Evolutionary conservation across 2,888 invertebrate species (phyloP).

Genomic region (Thereva unica): DNA sequence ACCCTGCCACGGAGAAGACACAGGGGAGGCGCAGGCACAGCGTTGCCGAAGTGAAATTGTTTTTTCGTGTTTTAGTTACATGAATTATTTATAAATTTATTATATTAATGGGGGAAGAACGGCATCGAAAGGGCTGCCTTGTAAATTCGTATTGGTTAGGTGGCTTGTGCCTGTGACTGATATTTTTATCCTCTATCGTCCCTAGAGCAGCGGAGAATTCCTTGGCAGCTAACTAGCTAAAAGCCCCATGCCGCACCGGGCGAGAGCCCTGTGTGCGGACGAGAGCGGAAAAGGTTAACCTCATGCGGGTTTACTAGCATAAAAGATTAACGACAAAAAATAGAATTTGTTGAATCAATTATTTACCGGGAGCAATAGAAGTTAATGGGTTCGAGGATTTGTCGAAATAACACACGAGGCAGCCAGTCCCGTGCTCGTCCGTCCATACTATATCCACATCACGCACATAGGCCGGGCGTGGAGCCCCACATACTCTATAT

Average conservation of each 20-base stretch:
- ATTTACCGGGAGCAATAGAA: slow-evolving; percentile 42
- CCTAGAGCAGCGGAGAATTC: slow-evolving; percentile 1
- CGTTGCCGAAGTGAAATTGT: slow-evolving; percentile 42
- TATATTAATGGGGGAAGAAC: slow-evolving; percentile 45
- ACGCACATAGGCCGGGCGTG: neutral
- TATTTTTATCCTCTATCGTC: slow-evolving; percentile 12
- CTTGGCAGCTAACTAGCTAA: slow-evolving; percentile 29
- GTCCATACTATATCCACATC: neutral
- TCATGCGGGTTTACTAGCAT: slow-evolving; percentile 30
- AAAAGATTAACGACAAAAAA: slow-evolving; percentile 33
- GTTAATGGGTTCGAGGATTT: slow-evolving; percentile 43
- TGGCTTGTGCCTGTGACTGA: slow-evolving; percentile 8
- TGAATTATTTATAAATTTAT: slow-evolving; percentile 49
- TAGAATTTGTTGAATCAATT: slow-evolving; percentile 43
- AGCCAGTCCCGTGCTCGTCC: neutral
- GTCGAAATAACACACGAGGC: slow-evolving; percentile 40
- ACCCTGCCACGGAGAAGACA: neutral
- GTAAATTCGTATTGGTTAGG: slow-evolving; percentile 20
- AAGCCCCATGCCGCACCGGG: neutral
- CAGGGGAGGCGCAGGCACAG: slow-evolving; percentile 16
- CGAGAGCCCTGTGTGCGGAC: slow-evolving; percentile 7
- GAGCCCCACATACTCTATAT: neutral
- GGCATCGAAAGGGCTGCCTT: slow-evolving; percentile 32
- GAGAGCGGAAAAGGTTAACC: slow-evolving; percentile 30
- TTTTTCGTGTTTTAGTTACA: slow-evolving; percentile 47